Base-by-base conservation (phyloP, 1,140 invertebrate genomes). In the Ceratitis capitata region DNA sequence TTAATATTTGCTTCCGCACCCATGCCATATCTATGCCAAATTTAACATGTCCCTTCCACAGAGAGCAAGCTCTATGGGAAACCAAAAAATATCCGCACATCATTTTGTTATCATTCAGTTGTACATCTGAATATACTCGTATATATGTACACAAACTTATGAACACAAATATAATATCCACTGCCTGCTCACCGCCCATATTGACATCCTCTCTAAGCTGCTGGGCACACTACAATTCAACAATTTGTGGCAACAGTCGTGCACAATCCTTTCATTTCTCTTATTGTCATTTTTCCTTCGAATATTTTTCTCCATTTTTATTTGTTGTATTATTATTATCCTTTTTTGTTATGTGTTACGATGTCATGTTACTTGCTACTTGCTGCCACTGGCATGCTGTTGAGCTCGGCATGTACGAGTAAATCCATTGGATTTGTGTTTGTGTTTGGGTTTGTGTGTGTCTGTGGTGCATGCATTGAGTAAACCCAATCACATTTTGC, bases 401-500 rank as follows among this genome's bases (percentile, higher is more conserved):
- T 53, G 14, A 26, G 49, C 49, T n/a, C 16, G 14, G 82, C n/a
- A n/a, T 32, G 51, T 23, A n/a, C n/a, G n/a, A n/a, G n/a, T n/a
- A n/a, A n/a, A n/a, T n/a, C n/a, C n/a, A n/a, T n/a, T n/a, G n/a
- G n/a, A n/a, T n/a, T n/a, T n/a, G n/a, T n/a, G n/a, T n/a, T n/a
- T n/a, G n/a, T n/a, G n/a, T n/a, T n/a, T n/a, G n/a, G n/a, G n/a
- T n/a, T n/a, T n/a, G 0, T 23, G n/a, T 56, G n/a, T 56, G n/a
- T 83, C 16, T 42, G 35, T 42, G n/a, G 69, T 78, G 69, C 69
- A 26, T 78, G 26, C 42, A 10, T n/a, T n/a, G n/a, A 14, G 19
- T 16, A 56, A 51, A 29, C 58, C 39, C 56, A 69, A 56, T 88
- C 89, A 78, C 88, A 90, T 90, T 90, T 90, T 78, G 85, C 88